Conservation (phyloP, 2,888 invertebrate genomes). For the Kryphioiulus occultus region DNA sequence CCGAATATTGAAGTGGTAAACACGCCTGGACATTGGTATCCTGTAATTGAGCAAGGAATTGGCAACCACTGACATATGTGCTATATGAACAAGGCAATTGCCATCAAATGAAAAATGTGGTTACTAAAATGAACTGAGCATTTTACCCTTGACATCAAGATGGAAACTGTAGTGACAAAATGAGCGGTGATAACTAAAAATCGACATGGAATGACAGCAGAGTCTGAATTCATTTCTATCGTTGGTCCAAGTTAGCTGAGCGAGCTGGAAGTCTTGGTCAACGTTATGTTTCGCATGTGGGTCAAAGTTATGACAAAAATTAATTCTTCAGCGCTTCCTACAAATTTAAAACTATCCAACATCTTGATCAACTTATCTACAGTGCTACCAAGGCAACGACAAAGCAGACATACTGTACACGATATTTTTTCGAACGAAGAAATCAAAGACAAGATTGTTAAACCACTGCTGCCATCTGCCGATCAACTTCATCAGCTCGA, state of each 20-base stretch:
- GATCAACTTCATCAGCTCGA: not conserved
- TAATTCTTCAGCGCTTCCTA: not conserved
- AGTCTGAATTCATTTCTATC: slow-evolving; percentile 47
- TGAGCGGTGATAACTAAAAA: slow-evolving; percentile 76
- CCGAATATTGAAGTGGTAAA: slow-evolving; percentile 64
- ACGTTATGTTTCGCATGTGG: not conserved
- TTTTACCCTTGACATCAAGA: slow-evolving; percentile 73
- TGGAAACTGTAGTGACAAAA: slow-evolving; percentile 71
- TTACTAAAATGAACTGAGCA: not conserved
- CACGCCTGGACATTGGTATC: slow-evolving; percentile 65
- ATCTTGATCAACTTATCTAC: not conserved
- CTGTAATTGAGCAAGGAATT: slow-evolving; percentile 56
- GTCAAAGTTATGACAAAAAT: not conserved
- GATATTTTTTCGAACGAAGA: too few relatives aligned
- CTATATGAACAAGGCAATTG: too few relatives aligned
- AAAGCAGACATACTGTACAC: too few relatives aligned
- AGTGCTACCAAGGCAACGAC: too few relatives aligned
- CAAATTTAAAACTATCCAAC: not conserved
- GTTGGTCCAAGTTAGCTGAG: not conserved
- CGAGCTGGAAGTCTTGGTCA: not conserved
- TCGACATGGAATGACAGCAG: slow-evolving; percentile 69
- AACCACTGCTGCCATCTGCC: not conserved
- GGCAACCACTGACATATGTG: too few relatives aligned
- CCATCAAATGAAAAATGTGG: too few relatives aligned
- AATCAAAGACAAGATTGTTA: not conserved